Evolutionary conservation across 2,113 vertebrate genomes (phyloP).

Genomic region (Rhynchopsitta pachyrhyncha): DNA sequence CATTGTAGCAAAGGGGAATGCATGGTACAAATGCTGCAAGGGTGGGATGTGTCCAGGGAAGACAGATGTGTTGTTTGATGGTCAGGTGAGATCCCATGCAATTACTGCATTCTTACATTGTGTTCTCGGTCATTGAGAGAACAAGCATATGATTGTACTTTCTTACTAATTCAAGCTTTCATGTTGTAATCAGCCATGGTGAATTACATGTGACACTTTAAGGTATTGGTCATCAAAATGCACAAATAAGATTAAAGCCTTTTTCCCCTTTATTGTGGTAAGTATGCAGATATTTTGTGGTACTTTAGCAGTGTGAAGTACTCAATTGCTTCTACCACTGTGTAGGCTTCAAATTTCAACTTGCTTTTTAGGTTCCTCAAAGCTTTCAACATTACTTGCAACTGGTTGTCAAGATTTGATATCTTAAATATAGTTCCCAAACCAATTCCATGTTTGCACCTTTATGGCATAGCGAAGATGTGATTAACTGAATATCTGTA

Average conservation of each 20-base stretch:
- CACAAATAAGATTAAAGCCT: neutral
- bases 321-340: neutral
- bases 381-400: neutral
- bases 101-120: neutral
- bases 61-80: neutral
- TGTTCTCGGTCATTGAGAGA: neutral
- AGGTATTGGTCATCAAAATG: neutral
- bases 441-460: neutral
- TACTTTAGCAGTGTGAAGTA: neutral
- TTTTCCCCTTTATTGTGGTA: neutral
- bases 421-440: neutral
- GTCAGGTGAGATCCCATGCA: neutral
- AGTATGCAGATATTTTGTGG: neutral
- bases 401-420: neutral
- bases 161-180: neutral
- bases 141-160: neutral
- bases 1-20: neutral
- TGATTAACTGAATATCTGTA: neutral
- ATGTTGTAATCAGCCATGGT: neutral
- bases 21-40: neutral
- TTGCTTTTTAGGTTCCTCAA: neutral
- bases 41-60: neutral
- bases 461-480: neutral
- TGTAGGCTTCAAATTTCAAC: neutral
- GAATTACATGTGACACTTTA: neutral